These are phyloP conservation scores for Leptogaster cylindrica DNA, from an alignment of 2,888 invertebrate species.

Conservation along the genomic window DNA sequence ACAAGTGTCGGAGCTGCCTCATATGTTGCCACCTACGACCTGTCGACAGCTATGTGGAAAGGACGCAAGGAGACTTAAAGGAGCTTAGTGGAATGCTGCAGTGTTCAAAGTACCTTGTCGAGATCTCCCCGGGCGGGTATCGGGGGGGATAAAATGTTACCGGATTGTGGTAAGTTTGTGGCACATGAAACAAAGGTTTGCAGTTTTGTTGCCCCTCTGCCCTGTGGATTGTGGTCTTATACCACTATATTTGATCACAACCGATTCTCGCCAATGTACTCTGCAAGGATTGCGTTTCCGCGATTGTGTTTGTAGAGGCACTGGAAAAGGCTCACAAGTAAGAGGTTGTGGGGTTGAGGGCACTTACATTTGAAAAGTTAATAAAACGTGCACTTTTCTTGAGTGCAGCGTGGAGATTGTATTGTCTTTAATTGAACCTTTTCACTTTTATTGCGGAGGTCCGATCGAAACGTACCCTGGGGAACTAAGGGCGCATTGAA, in stretches of 20 bases:
- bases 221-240: background rate
- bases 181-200: conserved; percentile 9
- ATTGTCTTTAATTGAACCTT: no score
- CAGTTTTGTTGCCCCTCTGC: background rate
- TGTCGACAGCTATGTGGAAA: background rate
- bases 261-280: background rate
- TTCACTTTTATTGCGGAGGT: no score
- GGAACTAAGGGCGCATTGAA: no score
- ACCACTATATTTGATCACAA: conserved; percentile 15
- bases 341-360: no score
- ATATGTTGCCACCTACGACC: conserved; percentile 24
- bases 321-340: conserved; percentile 10
- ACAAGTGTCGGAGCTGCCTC: conserved; percentile 27
- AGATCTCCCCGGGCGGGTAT: background rate
- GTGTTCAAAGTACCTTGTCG: background rate
- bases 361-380: no score
- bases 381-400: no score
- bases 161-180: conserved; percentile 26
- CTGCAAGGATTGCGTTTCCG: background rate
- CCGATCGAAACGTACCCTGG: no score
- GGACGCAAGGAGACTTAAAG: conserved; percentile 22
- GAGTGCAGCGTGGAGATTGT: no score
- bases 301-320: background rate
- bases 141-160: conserved; percentile 1
- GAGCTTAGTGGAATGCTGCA: conserved; percentile 28